Evolutionary conservation across 2,797 vertebrate genomes (phyloP), one percentile per base, ranked within the genome.

Genomic region (Champsocephalus esox): DNA sequence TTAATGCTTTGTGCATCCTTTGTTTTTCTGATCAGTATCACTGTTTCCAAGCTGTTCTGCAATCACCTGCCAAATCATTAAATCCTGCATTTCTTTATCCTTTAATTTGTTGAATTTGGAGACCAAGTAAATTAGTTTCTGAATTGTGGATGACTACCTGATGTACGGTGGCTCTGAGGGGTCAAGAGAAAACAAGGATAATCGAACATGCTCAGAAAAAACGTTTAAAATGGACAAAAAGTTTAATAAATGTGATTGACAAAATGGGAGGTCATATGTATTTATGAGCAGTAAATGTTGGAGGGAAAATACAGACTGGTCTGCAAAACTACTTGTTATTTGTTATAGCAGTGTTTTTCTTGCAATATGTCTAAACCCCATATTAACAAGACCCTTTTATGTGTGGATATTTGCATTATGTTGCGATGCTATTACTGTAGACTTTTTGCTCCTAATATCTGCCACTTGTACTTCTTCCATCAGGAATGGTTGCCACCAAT

Each of bases 401-500:
- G 5, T 44, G 44, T 73, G 17, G 51, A 43, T 59, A 45, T 52
- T 68, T 34, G 14, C 21, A 48, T 28, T 7, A 3, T 58, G 8
- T 45, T 64, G 28, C 54, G 1, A 2, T 12, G 10, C 11, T 52
- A 49, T 61, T 3, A 14, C 19, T 21, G 9, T 38, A 43, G 65
- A 5, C 55, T 1, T 38, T 9, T 38, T 38, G 34, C 34, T 38
- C 17, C 21, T 34, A 9, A 28, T 24, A 1, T 0, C 12, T 28
- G 28, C 28, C 28, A 28, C 28, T 8, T 70, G 17, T 73, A n/a
- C 73, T 10, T 74, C 16, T 77, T 55, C 16, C 21, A 49, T n/a
- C 86, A 97, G 96, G 94, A 95, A 70, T 97, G 96, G 96, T 90
- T 85, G 68, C 95, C 96, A 28, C 93, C 93, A 5, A 81, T 91